Percentiles rank a stretch among this genome's conserved stretches.
phyloP scores from a whole-genome alignment of 2,113 vertebrate genomes.

The Chitala chitala region DNA sequence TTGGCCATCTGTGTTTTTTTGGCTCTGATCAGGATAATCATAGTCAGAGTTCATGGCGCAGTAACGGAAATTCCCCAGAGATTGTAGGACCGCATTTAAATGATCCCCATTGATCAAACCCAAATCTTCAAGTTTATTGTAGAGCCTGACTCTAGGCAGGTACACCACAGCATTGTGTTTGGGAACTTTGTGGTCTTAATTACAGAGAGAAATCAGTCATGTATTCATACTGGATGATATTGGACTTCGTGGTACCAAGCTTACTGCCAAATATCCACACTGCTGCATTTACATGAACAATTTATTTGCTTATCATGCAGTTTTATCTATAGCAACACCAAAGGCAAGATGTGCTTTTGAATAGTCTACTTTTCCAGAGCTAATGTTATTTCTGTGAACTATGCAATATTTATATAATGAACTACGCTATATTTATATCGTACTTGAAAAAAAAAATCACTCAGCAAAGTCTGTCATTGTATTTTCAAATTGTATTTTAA shows the following conservation, averaged over 20 bases:
- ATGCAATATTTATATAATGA: too few relatives aligned
- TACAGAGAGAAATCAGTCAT: neutral
- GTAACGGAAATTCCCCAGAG: constrained; percentile 23
- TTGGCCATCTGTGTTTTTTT: constrained; percentile 27
- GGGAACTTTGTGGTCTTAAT: constrained; percentile 6
- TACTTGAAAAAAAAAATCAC: too few relatives aligned
- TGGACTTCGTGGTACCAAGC: neutral
- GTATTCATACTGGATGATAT: neutral
- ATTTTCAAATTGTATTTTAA: too few relatives aligned
- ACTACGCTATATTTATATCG: too few relatives aligned
- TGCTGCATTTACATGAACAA: too few relatives aligned
- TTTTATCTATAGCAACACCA: too few relatives aligned
- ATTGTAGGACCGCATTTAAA: constrained; percentile 5
- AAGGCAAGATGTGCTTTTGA: too few relatives aligned
- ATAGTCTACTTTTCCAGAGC: too few relatives aligned
- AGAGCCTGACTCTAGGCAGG: constrained; percentile 12
- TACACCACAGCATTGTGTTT: constrained; percentile 7
- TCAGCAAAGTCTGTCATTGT: too few relatives aligned
- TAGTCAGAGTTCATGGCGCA: constrained; percentile 15
- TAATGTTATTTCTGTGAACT: too few relatives aligned
- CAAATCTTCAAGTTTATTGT: neutral
- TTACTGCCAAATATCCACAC: too few relatives aligned
- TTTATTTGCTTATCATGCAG: too few relatives aligned
- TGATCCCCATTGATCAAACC: constrained; percentile 26
- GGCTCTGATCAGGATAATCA: constrained; percentile 22